A percentile compares a stretch with the other conserved stretches of the same genome.
These are phyloP conservation scores for Anarrhichthys ocellatus DNA, from an alignment of 2,113 vertebrate species.

Conservation along the genomic window DNA sequence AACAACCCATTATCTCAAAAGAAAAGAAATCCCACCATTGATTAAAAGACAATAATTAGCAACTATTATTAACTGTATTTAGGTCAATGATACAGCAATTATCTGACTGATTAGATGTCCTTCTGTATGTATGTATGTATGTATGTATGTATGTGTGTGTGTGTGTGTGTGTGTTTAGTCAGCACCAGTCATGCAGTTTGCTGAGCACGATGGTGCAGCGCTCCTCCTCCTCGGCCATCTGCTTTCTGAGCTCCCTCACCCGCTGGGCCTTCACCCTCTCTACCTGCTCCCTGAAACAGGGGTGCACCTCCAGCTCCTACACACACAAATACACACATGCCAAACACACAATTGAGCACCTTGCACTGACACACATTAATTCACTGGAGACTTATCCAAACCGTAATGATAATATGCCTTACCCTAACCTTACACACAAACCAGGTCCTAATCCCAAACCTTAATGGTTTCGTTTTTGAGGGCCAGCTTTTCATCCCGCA, in stretches of 20 bases:
- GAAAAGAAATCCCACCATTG: not conserved
- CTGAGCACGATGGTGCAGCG: conserved; percentile 81
- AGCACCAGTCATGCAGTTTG: conserved; percentile 87
- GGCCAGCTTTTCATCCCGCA: not conserved
- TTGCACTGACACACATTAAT: not conserved
- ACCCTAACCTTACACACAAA: not conserved
- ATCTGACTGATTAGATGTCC: not conserved
- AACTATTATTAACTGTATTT: not conserved
- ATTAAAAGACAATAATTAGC: not conserved
- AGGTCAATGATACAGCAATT: not conserved
- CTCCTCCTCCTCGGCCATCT: conserved; percentile 90
- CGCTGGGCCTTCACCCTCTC: conserved; percentile 77
- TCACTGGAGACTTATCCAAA: not conserved
- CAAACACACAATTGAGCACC: conserved; percentile 23
- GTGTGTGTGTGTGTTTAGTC: not conserved
- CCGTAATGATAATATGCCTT: not conserved
- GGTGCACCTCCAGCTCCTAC: conserved; percentile 88
- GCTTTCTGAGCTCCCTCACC: conserved; percentile 83
- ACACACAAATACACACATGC: conserved; percentile 38
- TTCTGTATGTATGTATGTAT: conserved; percentile 6
- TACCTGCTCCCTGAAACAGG: conserved; percentile 83
- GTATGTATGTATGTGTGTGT: no score
- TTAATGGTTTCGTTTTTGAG: not conserved
- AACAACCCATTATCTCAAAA: not conserved
- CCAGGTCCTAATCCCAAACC: not conserved